These are phyloP conservation scores for Channa striata DNA, from an alignment of 2,797 vertebrate species.

Conservation along the genomic window DNA sequence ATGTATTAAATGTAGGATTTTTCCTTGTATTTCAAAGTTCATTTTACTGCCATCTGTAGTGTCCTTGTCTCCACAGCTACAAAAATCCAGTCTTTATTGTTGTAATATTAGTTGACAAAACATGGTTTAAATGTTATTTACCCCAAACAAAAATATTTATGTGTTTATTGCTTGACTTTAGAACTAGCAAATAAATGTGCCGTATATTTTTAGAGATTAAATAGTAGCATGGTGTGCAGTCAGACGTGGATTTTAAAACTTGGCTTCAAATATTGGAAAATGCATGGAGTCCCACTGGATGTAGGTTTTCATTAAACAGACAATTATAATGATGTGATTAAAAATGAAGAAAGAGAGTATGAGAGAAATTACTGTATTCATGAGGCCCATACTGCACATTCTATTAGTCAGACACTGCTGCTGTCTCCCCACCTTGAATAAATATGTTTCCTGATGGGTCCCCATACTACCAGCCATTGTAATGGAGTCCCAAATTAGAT, in stretches of 20 bases:
- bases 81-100: no score
- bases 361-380: slow-evolving; percentile 84
- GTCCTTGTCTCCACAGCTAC: background rate
- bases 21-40: slow-evolving; percentile 23
- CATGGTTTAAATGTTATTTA: slow-evolving; percentile 18
- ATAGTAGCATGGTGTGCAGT: background rate
- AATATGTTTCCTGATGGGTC: slow-evolving; percentile 86
- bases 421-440: slow-evolving; percentile 77
- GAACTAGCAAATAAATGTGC: background rate
- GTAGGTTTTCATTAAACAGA: slow-evolving; percentile 89
- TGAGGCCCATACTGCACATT: slow-evolving; percentile 89
- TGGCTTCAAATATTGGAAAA: slow-evolving; percentile 48
- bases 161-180: background rate
- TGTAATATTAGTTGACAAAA: background rate
- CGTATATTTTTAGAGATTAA: slow-evolving; percentile 21
- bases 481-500: slow-evolving; percentile 82
- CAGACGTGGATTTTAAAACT: slow-evolving; percentile 33
- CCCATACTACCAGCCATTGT: slow-evolving; percentile 81
- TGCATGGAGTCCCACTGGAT: slow-evolving; percentile 41
- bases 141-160: slow-evolving; percentile 3
- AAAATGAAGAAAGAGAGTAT: slow-evolving; percentile 72
- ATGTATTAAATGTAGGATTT: slow-evolving; percentile 22
- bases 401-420: slow-evolving; percentile 78
- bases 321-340: slow-evolving; percentile 87
- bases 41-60: slow-evolving; percentile 2